Percentiles rank a stretch among this genome's conserved stretches.
Evolutionary conservation across 2,113 vertebrate species (phyloP).

Genomic region (Cyprinus carpio): DNA sequence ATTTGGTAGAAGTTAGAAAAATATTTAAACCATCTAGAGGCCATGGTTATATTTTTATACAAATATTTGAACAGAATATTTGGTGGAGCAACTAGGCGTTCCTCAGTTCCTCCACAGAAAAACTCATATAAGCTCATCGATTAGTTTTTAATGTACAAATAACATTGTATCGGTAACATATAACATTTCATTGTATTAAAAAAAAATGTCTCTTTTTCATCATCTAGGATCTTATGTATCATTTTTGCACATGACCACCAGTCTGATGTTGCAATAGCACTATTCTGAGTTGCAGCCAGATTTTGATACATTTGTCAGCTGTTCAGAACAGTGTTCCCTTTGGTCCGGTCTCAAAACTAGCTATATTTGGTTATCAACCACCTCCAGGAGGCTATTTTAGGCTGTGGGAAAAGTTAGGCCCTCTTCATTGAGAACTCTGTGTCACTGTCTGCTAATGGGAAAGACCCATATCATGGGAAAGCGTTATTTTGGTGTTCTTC

Average conservation of each 20-base stretch:
- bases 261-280: neutral
- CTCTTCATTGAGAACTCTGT: neutral
- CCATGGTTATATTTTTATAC: neutral
- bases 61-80: neutral
- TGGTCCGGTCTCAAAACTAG: slow-evolving; percentile 11
- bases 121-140: neutral
- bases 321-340: neutral
- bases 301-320: neutral
- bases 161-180: neutral
- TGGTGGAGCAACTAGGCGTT: neutral
- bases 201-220: neutral
- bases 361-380: slow-evolving; percentile 48
- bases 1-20: neutral
- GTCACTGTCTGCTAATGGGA: slow-evolving; percentile 26
- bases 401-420: slow-evolving; percentile 52
- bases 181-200: neutral
- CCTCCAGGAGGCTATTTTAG: slow-evolving; percentile 48
- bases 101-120: neutral
- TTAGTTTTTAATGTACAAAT: neutral
- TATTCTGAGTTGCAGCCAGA: neutral
- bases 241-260: neutral
- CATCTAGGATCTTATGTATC: neutral
- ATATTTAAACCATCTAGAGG: neutral
- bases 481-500: neutral
- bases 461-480: slow-evolving; percentile 45